These are phyloP conservation scores for Elephantulus edwardii DNA, from an alignment of 2,113 vertebrate species.

Conservation along the genomic window DNA sequence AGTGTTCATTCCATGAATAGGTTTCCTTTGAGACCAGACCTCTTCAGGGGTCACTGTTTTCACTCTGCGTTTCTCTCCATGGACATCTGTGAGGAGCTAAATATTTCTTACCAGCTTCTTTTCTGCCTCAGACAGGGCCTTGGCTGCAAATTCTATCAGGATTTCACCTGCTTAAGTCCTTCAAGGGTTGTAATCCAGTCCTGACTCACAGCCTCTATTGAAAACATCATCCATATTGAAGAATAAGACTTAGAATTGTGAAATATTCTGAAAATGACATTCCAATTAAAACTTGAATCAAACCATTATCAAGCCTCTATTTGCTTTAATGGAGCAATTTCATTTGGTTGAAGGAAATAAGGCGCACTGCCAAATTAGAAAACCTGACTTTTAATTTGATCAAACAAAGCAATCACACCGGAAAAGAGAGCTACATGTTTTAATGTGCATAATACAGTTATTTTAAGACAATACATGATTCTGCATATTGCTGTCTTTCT, in stretches of 20 bases:
- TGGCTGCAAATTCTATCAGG: conserved; percentile 11
- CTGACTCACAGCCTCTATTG: background rate
- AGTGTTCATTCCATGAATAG: background rate
- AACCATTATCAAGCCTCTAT: conserved; percentile 71
- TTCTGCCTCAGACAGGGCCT: background rate
- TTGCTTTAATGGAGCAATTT: conserved; percentile 76
- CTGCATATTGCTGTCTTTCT: conserved; percentile 42
- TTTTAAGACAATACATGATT: conserved; percentile 66
- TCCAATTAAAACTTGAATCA: conserved; percentile 71
- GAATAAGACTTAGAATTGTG: conserved; percentile 47
- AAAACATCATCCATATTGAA: conserved; percentile 16
- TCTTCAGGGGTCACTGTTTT: background rate
- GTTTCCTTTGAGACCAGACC: background rate
- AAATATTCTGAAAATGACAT: conserved; percentile 69
- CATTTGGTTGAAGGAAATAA: conserved; percentile 73
- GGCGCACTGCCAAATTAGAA: conserved; percentile 64
- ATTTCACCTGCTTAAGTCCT: conserved; percentile 35
- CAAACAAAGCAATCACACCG: conserved; percentile 66
- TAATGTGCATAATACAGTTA: conserved; percentile 66
- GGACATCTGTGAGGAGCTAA: background rate
- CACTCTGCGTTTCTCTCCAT: conserved; percentile 14
- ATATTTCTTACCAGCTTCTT: background rate
- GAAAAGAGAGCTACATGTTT: conserved; percentile 67
- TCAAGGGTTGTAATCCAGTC: background rate
- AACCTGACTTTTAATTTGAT: conserved; percentile 72